phyloP scores from a whole-genome alignment of 2,888 invertebrate species.

The Cephalotes varians region DNA sequence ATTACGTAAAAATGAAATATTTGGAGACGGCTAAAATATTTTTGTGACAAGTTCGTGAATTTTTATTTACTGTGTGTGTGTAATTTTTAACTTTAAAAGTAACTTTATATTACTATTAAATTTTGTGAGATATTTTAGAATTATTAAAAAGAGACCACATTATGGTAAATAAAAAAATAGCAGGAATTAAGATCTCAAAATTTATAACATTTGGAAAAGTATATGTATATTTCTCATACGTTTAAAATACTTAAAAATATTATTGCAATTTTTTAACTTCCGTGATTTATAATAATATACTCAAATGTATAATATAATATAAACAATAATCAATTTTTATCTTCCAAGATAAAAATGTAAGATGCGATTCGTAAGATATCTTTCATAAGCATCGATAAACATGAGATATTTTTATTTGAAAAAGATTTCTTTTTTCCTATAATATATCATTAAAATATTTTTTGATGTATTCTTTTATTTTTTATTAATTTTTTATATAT shows the following conservation, averaged over 20 bases:
- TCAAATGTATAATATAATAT: not conserved
- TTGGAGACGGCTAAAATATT: not conserved
- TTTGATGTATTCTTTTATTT: not conserved
- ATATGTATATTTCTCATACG: too few relatives aligned
- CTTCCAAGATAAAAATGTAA: too few relatives aligned
- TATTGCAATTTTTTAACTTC: not conserved
- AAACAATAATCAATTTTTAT: not conserved
- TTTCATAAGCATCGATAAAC: not conserved
- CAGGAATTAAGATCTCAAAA: too few relatives aligned
- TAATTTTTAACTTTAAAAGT: not conserved
- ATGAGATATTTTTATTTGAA: not conserved
- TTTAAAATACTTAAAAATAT: not conserved
- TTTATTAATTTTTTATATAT: too few relatives aligned
- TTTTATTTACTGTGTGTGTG: not conserved
- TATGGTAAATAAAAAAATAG: too few relatives aligned
- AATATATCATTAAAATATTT: not conserved
- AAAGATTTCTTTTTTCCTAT: not conserved
- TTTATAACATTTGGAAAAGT: too few relatives aligned
- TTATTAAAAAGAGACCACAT: constrained; percentile 6
- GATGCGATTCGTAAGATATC: not conserved
- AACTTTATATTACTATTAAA: not conserved
- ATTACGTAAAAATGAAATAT: not conserved
- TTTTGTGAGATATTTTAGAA: not conserved
- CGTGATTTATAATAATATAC: not conserved
- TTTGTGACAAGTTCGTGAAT: not conserved